Evolutionary conservation across 2,888 invertebrate genomes (phyloP).

Genomic region (Athrips mouffetella): DNA sequence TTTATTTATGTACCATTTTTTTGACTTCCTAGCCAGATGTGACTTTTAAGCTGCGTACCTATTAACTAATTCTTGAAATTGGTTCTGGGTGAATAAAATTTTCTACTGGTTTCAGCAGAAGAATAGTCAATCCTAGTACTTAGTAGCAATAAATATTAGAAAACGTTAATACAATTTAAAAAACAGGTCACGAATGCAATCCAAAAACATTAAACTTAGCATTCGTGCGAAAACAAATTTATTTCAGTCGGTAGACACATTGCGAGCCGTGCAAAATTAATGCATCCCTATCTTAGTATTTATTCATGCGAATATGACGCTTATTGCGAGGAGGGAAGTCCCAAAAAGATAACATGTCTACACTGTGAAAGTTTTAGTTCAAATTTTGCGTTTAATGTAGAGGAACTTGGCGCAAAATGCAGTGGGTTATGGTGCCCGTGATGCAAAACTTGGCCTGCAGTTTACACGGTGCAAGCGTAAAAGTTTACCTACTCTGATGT

Average conservation of each 20-base stretch:
- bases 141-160: too few relatives aligned
- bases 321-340: neutral
- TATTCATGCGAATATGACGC: conserved; percentile 2
- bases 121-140: too few relatives aligned
- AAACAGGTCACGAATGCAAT: conserved; percentile 34
- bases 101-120: too few relatives aligned
- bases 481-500: conserved; percentile 2
- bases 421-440: neutral
- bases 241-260: conserved; percentile 31
- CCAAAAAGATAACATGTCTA: neutral
- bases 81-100: too few relatives aligned
- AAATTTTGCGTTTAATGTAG: neutral
- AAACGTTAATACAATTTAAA: conserved; percentile 19
- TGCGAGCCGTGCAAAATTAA: conserved; percentile 11
- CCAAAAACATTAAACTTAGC: conserved; percentile 33
- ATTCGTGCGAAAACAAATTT: conserved; percentile 36
- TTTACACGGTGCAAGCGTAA: neutral
- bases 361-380: neutral
- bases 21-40: too few relatives aligned
- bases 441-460: neutral
- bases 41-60: too few relatives aligned
- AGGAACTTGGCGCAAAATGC: neutral
- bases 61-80: too few relatives aligned
- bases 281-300: neutral
- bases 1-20: too few relatives aligned